Evolutionary conservation across 2,888 invertebrate species (phyloP).

Genomic region (Dusona sp.): DNA sequence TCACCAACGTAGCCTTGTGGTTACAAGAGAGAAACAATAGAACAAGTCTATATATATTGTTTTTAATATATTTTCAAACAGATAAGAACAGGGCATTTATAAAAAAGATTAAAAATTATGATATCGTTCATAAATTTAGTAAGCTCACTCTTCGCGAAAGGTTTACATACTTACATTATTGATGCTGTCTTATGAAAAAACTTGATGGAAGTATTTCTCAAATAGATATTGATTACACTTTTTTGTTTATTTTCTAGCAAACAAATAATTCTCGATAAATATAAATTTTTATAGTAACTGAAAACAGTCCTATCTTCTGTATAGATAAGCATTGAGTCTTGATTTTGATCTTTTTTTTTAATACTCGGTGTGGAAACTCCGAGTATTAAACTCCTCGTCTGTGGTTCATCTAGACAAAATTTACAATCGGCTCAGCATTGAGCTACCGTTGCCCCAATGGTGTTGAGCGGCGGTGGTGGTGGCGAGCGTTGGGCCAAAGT

Average conservation of each 20-base stretch:
- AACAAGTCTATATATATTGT: neutral
- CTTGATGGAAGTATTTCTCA: neutral
- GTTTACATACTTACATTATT: too few relatives aligned
- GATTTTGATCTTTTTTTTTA: too few relatives aligned
- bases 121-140: neutral
- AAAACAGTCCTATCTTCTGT: neutral
- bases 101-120: neutral
- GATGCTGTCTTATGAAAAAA: neutral
- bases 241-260: neutral
- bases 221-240: neutral
- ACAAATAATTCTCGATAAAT: neutral
- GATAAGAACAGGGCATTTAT: neutral
- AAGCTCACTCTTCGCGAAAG: too few relatives aligned
- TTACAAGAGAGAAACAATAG: conserved; percentile 7
- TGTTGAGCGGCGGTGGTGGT: too few relatives aligned
- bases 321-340: too few relatives aligned
- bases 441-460: too few relatives aligned
- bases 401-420: too few relatives aligned
- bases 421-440: too few relatives aligned
- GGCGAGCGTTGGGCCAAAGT: too few relatives aligned
- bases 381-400: too few relatives aligned
- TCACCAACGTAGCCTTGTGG: conserved; percentile 27
- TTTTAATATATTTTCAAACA: too few relatives aligned
- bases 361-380: too few relatives aligned
- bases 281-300: neutral